Conservation (phyloP, 2,113 vertebrate species). For the Delphinapterus leucas region DNA sequence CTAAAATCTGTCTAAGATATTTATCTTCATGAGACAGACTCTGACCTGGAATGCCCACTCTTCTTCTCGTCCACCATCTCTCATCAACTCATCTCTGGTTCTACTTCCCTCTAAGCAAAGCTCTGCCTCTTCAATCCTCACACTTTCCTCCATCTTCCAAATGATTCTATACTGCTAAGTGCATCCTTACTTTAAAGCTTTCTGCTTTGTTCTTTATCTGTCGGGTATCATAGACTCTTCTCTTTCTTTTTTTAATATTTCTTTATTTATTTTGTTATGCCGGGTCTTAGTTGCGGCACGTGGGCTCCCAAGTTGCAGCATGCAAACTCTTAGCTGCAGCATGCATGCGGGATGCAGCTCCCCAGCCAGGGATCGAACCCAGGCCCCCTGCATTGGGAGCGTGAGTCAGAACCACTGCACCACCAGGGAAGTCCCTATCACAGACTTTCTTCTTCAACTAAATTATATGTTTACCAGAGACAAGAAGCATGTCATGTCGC, state of each 20-base stretch:
- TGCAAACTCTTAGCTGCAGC: no score
- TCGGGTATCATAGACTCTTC: neutral
- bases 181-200: neutral
- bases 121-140: neutral
- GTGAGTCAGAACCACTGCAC: no score
- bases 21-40: neutral
- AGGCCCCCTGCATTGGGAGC: no score
- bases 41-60: neutral
- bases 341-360: no score
- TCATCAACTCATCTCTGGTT: neutral
- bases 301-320: no score
- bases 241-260: no score
- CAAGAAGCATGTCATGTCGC: neutral
- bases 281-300: no score
- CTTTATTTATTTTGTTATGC: no score
- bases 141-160: neutral
- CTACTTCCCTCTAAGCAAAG: neutral
- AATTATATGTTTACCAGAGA: neutral
- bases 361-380: no score
- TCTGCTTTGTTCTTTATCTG: neutral
- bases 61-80: neutral
- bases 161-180: neutral
- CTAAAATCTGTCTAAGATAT: neutral
- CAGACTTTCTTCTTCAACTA: neutral
- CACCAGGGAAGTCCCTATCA: neutral